Evolutionary conservation across 2,797 vertebrate genomes (phyloP).

Genomic region (Anolis apletophallus): DNA sequence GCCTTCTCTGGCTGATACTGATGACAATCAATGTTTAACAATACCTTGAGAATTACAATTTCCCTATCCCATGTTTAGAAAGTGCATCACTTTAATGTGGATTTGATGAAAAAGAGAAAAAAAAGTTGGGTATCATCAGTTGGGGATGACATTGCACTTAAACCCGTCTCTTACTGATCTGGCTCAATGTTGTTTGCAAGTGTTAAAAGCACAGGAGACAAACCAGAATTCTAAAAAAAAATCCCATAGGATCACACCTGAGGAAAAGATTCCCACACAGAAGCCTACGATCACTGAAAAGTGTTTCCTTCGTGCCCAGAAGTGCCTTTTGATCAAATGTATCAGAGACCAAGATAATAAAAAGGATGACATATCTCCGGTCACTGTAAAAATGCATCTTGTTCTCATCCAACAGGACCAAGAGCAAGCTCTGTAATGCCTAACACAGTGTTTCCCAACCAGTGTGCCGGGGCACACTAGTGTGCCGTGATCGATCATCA

Average conservation of each 20-base stretch:
- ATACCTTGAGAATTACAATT: not conserved
- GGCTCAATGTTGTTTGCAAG: not conserved
- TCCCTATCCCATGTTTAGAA: not conserved
- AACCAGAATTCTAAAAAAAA: no score
- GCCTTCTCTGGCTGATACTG: not conserved
- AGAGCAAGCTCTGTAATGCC: not conserved
- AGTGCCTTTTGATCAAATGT: not conserved
- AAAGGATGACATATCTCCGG: not conserved
- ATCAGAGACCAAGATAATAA: not conserved
- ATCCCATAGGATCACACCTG: not conserved
- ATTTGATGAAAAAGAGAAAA: not conserved
- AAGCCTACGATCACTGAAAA: not conserved
- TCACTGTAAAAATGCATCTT: not conserved
- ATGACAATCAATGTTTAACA: not conserved
- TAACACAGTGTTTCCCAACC: no score
- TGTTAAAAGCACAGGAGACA: not conserved
- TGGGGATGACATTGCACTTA: not conserved
- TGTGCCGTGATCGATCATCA: no score
- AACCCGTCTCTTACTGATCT: not conserved
- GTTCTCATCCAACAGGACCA: not conserved
- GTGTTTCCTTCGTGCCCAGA: not conserved
- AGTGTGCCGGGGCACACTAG: no score
- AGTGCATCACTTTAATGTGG: not conserved
- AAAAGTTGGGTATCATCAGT: not conserved
- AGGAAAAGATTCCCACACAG: not conserved